These are phyloP conservation scores for Hyppa rectilinea DNA, from an alignment of 2,888 invertebrate species.

Conservation along the genomic window DNA sequence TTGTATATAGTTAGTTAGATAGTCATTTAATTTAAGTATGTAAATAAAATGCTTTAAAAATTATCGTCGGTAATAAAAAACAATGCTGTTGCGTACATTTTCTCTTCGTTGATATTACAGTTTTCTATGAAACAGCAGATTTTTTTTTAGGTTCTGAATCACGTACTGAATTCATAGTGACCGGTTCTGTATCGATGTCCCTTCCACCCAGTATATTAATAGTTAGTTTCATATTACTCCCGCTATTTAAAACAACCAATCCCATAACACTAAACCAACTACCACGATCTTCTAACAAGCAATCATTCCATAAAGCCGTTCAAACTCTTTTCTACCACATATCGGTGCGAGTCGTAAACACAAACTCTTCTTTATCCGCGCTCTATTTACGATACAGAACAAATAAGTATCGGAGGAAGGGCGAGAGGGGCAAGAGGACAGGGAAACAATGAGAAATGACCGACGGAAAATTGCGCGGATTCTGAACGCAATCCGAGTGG, in stretches of 20 bases:
- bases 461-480: conserved; percentile 89
- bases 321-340: conserved; percentile 66
- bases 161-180: too few species aligned
- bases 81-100: too few species aligned
- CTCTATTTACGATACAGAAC: conserved; percentile 79
- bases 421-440: conserved; percentile 72
- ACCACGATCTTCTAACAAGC: conserved; percentile 69
- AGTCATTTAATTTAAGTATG: too few species aligned
- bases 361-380: conserved; percentile 73
- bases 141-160: too few species aligned
- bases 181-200: too few species aligned
- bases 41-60: too few species aligned
- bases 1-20: too few species aligned
- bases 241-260: not conserved
- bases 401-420: conserved; percentile 80
- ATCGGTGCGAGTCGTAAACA: conserved; percentile 75
- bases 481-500: conserved; percentile 79
- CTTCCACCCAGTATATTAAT: too few species aligned
- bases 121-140: too few species aligned
- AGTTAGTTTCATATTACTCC: not conserved
- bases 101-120: too few species aligned
- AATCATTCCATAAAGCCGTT: conserved; percentile 63
- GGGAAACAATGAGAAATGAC: conserved; percentile 90
- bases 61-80: too few species aligned
- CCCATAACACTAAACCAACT: conserved; percentile 17